Percentiles rank a stretch among this genome's conserved stretches.
These are phyloP conservation scores for Heteromurus nitidus DNA, from an alignment of 2,888 invertebrate species.

Conservation along the genomic window DNA sequence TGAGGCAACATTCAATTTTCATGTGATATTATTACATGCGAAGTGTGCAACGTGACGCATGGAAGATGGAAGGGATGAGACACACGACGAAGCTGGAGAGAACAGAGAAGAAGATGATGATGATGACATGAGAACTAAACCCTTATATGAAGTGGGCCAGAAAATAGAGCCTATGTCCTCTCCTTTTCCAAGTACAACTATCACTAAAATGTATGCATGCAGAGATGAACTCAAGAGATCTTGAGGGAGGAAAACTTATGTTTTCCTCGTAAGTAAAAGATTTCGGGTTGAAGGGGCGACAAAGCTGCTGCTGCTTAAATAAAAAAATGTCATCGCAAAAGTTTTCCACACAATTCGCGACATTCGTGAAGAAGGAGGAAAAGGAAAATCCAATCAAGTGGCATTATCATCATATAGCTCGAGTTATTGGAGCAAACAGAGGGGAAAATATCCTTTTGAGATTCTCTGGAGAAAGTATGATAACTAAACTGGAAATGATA, in stretches of 20 bases:
- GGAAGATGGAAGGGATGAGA: not conserved
- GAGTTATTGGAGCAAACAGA: too few relatives aligned
- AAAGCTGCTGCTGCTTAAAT: too few relatives aligned
- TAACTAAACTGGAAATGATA: too few relatives aligned
- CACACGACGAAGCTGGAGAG: not conserved
- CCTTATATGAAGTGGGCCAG: conserved; percentile 8
- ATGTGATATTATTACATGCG: conserved; percentile 21
- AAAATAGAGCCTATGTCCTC: conserved; percentile 22
- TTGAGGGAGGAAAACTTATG: not conserved
- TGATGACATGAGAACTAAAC: conserved; percentile 3
- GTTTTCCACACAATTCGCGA: not conserved
- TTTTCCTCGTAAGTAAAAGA: not conserved
- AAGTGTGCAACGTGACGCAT: conserved; percentile 28
- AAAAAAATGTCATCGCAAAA: not conserved
- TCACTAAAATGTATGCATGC: not conserved
- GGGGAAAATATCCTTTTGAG: too few relatives aligned
- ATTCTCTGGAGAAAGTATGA: too few relatives aligned
- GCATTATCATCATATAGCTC: not conserved
- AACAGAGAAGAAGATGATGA: not conserved
- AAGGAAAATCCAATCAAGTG: conserved; percentile 4
- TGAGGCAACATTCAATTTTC: conserved; percentile 35
- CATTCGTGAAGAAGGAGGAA: not conserved
- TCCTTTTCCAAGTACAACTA: not conserved
- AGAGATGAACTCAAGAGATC: not conserved
- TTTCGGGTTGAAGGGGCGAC: not conserved